phyloP scores from a whole-genome alignment of 2,113 vertebrate genomes.

The Oceanodroma tethys region DNA sequence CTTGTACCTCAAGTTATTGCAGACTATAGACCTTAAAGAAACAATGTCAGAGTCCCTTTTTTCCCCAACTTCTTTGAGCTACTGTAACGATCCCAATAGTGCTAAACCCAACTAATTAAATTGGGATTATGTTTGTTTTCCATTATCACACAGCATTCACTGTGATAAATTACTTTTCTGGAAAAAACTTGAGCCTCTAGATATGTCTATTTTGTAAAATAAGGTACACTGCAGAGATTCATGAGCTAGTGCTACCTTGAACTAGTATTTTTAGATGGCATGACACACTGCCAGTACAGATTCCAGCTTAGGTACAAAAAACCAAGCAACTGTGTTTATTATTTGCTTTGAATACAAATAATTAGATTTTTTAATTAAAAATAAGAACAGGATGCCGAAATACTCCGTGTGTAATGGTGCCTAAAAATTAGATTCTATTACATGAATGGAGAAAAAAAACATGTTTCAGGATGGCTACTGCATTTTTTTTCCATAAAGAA shows the following conservation, averaged over 20 bases:
- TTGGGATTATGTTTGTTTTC: background rate
- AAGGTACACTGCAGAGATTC: background rate
- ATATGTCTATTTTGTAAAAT: background rate
- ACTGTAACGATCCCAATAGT: background rate
- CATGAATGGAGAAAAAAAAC: background rate
- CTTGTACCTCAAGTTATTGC: background rate
- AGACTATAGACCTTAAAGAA: background rate
- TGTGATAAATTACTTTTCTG: background rate
- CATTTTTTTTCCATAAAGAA: background rate
- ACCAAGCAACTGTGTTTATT: background rate
- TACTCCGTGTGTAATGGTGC: background rate
- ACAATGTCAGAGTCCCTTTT: background rate
- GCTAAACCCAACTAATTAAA: background rate
- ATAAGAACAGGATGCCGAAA: background rate
- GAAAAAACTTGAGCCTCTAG: background rate
- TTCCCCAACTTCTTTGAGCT: background rate
- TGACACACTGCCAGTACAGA: background rate
- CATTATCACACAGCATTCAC: background rate
- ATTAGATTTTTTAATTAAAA: background rate
- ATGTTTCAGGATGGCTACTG: background rate
- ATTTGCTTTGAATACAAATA: background rate
- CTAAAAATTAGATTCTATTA: background rate
- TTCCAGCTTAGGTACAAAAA: background rate
- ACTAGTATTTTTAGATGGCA: background rate
- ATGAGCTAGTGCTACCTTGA: background rate